These are phyloP conservation scores for Euura saliciscinereae DNA, from an alignment of 1,140 invertebrate species.

Conservation along the genomic window DNA sequence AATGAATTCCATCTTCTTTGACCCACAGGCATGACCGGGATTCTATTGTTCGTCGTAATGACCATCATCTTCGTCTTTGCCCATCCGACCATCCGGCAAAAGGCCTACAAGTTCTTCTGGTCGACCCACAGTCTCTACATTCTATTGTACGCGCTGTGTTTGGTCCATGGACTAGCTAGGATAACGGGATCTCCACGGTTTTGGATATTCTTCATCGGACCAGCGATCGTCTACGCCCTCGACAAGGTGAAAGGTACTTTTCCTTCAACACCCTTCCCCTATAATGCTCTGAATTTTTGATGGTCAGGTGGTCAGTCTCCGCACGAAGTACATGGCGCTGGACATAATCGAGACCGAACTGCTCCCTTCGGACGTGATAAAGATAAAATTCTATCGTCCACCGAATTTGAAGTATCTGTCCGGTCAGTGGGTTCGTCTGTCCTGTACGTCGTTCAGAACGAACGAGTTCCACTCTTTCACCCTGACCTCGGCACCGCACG, in stretches of 20 bases:
- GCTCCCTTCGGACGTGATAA: constrained; percentile 93
- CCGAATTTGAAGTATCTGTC: constrained; percentile 97
- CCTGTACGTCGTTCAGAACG: constrained; percentile 89
- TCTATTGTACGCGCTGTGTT: constrained; percentile 84
- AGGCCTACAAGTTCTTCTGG: constrained; percentile 98
- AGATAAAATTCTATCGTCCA: constrained; percentile 91
- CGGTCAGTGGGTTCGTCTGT: constrained; percentile 86
- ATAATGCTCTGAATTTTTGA: constrained; percentile 10
- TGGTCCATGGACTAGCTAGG: constrained; percentile 94
- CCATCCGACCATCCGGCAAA: constrained; percentile 90
- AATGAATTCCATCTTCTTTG: constrained; percentile 26
- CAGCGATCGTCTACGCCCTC: constrained; percentile 86
- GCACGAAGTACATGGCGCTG: constrained; percentile 92
- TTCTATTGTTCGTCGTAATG: constrained; percentile 91
- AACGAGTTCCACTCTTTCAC: constrained; percentile 99
- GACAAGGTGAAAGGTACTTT: constrained; percentile 84
- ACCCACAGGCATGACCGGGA: constrained; percentile 87
- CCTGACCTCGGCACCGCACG: constrained; percentile 96
- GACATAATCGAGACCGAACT: constrained; percentile 96
- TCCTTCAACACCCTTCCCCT: background rate
- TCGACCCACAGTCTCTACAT: constrained; percentile 95
- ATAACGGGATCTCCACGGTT: constrained; percentile 92
- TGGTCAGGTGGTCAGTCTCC: constrained; percentile 80
- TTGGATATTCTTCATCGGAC: constrained; percentile 95
- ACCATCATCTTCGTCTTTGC: constrained; percentile 97